phyloP scores from a whole-genome alignment of 2,113 vertebrate species.

The Rafetus swinhoei region DNA sequence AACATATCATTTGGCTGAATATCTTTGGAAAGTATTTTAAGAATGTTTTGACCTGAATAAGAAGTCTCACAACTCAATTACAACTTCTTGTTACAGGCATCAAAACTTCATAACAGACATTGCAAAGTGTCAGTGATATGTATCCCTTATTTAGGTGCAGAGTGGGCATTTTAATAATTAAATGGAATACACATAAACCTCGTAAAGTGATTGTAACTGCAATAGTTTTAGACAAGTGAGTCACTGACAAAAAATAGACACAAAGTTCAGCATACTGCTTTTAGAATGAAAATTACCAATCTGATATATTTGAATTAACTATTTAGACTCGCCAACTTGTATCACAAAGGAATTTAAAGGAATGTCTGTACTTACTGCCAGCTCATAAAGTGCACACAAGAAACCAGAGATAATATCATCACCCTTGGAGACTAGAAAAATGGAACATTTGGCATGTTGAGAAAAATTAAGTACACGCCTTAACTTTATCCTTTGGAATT shows the following conservation, averaged over 20 bases:
- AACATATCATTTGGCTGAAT: background rate
- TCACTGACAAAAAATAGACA: background rate
- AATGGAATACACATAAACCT: background rate
- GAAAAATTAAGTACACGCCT: background rate
- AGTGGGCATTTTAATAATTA: background rate
- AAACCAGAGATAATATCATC: background rate
- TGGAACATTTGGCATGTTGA: background rate
- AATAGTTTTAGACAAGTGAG: background rate
- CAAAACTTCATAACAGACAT: background rate
- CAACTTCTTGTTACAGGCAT: background rate
- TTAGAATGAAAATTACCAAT: background rate
- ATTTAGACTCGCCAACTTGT: background rate
- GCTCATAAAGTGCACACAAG: background rate
- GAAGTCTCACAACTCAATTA: background rate
- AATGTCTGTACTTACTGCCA: background rate
- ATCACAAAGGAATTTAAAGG: background rate
- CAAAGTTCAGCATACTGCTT: background rate
- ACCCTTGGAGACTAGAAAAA: accelerated
- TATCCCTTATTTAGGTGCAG: background rate
- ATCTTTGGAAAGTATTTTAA: background rate
- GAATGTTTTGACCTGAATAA: background rate
- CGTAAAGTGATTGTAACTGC: background rate
- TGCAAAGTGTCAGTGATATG: background rate
- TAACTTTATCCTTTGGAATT: background rate
- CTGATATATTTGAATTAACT: background rate